Evolutionary conservation across 2,888 invertebrate species (phyloP), one percentile per base, ranked within the genome.

Genomic region (Bellardia bayeri): DNA sequence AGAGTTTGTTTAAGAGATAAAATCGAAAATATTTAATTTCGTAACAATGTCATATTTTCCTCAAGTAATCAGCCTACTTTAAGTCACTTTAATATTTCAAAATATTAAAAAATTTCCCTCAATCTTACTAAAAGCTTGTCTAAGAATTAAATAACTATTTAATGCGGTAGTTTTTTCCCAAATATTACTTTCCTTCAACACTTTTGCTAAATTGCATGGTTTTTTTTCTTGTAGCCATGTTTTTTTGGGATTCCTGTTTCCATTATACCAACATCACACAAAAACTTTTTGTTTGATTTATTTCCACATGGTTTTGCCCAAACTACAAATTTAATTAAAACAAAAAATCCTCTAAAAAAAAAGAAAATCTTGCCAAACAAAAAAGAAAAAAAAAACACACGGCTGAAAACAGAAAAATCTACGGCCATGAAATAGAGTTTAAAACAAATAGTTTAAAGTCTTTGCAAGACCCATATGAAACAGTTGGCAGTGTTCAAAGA

Each of bases 291-390:
- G 75, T 75, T 75, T 75, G 75, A 75, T 75, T 75, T 75, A 64
- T 75, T 75, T 75, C 37, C 75, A 64, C 63, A 51, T 51, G 75
- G 75, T 51, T 75, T 75, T 49, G 75, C 14, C 63, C 63, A 75
- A 75, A 61, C 51, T 64, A 75, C 75, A 75, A 75, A 75, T 75
- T 75, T 75, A 75, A 75, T 75, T 75, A 75, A 75, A 75, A 75
- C 49, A 63, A 75, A 64, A 72, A 63, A 75, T 37, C 49, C 37
- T 75, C 16, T 11, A 63, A 75, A 75, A 75, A 63, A 49, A 58
- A 49, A 3, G 3, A 42, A 16, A 45, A 3, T 6, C 37, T 37
- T n/a, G 40, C 8, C 42, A 42, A 9, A 42, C 11, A 16, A 16
- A 49, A 61, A 58, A 40, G 58, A 11, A 30, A 7, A 8, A 54